Evolutionary conservation across 92 coral and sea anemone species (phyloP), one percentile per base, ranked within the genome.

Genomic region (Anthopleura xanthogrammica): DNA sequence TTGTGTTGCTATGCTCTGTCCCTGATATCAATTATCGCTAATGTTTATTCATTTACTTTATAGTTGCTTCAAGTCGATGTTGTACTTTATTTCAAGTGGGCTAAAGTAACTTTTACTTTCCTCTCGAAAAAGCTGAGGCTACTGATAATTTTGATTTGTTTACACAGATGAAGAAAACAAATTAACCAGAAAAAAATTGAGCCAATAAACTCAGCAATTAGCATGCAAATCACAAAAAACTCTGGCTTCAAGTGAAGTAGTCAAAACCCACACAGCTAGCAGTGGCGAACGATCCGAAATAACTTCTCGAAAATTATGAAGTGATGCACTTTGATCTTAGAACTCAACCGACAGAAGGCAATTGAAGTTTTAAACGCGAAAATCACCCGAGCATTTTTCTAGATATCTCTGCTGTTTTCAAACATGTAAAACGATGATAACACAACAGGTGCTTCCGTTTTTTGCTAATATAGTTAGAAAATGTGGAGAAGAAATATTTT

Each of bases 91-190:
- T 12, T 29, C 74, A 23, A 13, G 42, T 68, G 17, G 29, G 5
- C 41, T 12, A 36, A 68, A n/a, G 29, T 12, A 68, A 68, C 17
- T 29, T 54, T 14, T 23, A 36, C 41, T 14, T 68, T 68, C 41
- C 74, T 29, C 17, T 68, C 42, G 36, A 13, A 23, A 23, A 68
- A 12, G 74, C 40, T 68, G 19, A 68, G 41, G 14, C 46, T 29
- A 9, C 43, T 24, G 74, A 68, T 68, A 29, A 68, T 9, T 29
- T 36, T 68, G 74, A 68, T 68, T 68, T 68, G 74, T 68, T 68
- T 68, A 68, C 42, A 68, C 74, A 68, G 40, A 68, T 68, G 74
- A 68, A 16, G 74, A 68, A 62, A 68, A 68, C 74, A 68, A 68
- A 23, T 24, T 24, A 68, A 68, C 42, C 43, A 68, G 46, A 29